Conservation (phyloP, 2,888 invertebrate species). For the Mesopsocus fuscifrons region DNA sequence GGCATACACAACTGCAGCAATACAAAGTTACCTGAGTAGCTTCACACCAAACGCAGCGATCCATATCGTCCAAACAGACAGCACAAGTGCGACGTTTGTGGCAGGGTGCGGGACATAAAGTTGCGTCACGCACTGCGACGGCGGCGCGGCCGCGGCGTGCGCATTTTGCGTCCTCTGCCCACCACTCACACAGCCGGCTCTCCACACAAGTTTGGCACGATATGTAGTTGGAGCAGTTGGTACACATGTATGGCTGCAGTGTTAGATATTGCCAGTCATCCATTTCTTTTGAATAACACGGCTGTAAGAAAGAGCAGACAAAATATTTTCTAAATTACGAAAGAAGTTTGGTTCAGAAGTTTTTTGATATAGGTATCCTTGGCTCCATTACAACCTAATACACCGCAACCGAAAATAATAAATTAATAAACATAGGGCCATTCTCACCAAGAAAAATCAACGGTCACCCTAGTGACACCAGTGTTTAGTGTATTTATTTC, state of each 20-base stretch:
- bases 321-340: background rate
- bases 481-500: too few species aligned
- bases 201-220: constrained; percentile 68
- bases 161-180: constrained; percentile 74
- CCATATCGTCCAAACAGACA: constrained; percentile 65
- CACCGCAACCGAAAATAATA: too few species aligned
- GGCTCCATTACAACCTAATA: too few species aligned
- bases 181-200: constrained; percentile 78
- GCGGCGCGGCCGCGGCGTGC: constrained; percentile 45
- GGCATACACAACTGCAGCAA: background rate
- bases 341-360: background rate
- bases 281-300: constrained; percentile 12
- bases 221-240: constrained; percentile 76
- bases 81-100: constrained; percentile 56
- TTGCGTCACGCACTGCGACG: constrained; percentile 34
- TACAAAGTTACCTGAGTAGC: constrained; percentile 36
- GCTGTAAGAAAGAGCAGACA: background rate
- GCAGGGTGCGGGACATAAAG: constrained; percentile 65
- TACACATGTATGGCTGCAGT: constrained; percentile 62
- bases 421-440: too few species aligned
- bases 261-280: constrained; percentile 63
- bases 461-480: too few species aligned
- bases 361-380: background rate
- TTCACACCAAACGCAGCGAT: constrained; percentile 91
- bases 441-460: too few species aligned